Evolutionary conservation across 2,888 invertebrate species (phyloP), one percentile per base, ranked within the genome.

Genomic region (Macaria liturata): DNA sequence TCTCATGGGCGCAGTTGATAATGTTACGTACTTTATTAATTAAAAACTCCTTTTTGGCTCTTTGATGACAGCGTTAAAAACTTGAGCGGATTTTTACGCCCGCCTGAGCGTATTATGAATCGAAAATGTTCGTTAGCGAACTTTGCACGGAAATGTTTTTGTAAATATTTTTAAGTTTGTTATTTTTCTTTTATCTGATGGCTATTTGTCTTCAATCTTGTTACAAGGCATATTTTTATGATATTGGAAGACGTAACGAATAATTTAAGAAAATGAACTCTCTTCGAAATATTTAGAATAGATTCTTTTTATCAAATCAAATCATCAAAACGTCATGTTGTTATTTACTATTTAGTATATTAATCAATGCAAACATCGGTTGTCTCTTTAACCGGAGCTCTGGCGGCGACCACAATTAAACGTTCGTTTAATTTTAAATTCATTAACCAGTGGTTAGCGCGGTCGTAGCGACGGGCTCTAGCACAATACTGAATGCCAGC

Each of bases 361-460:
- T 9, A 42, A 52, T 52, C 43, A 30, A 42, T 31, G 32, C 20
- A 34, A 44, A 40, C 44, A 59, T 32, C 30, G 9, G 50, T 37
- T 37, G 54, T 53, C 44, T 66, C 51, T 60, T 61, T 57, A 53
- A 55, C 59, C 55, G 52, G 59, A 52, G 52, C 59, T 58, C 49
- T 45, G 54, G 39, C 46, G 45, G 37, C 9, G 9, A 68, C 78
- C 78, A 57, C 80, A 77, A 71, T 72, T 67, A 69, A 72, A 80
- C 75, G 66, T 72, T 68, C 68, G 67, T 78, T 80, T 73, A 74
- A 80, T 76, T 80, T 75, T 74, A 71, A 71, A 76, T 75, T 80
- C 72, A 81, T 78, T 81, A 71, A 67, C 64, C 63, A 49, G 73
- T 62, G 72, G 73, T 60, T 68, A 68, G 61, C 54, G 57, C 56